phyloP scores from a whole-genome alignment of 2,888 invertebrate species.

The Hybos culiciformis region DNA sequence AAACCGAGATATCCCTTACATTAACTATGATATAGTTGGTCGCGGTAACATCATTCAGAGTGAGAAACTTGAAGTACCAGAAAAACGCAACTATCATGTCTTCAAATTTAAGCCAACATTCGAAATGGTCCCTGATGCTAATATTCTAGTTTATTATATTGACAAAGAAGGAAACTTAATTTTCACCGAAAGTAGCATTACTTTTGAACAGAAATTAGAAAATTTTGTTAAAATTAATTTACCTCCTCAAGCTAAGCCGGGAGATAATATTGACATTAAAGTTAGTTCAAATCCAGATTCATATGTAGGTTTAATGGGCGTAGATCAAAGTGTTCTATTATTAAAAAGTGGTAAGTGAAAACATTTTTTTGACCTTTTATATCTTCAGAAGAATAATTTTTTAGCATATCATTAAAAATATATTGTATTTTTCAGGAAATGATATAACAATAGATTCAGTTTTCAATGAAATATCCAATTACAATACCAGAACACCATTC shows the following conservation, averaged over 20 bases:
- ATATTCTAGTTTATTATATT: conserved; percentile 66
- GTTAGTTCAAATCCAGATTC: conserved; percentile 75
- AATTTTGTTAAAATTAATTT: conserved; percentile 66
- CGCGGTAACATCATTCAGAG: conserved; percentile 71
- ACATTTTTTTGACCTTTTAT: too few relatives aligned
- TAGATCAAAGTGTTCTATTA: conserved; percentile 68
- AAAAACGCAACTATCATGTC: not conserved
- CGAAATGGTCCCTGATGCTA: conserved; percentile 73
- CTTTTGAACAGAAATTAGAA: conserved; percentile 60
- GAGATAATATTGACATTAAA: conserved; percentile 59
- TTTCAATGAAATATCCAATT: conserved; percentile 45
- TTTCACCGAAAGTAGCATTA: conserved; percentile 72
- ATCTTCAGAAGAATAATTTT: conserved; percentile 33
- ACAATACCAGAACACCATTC: conserved; percentile 39
- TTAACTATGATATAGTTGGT: conserved; percentile 66
- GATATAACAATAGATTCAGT: conserved; percentile 42
- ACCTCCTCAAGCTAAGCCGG: conserved; percentile 56
- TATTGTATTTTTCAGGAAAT: too few relatives aligned
- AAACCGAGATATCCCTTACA: conserved; percentile 55
- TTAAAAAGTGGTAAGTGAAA: conserved; percentile 60
- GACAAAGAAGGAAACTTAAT: conserved; percentile 61
- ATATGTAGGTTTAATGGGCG: conserved; percentile 72
- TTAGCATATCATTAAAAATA: too few relatives aligned
- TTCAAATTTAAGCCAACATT: conserved; percentile 58
- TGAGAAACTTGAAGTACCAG: conserved; percentile 47